Percentiles rank a stretch among this genome's conserved stretches.
phyloP scores from a whole-genome alignment of 1,140 invertebrate species.

The Tenebrio molitor region DNA sequence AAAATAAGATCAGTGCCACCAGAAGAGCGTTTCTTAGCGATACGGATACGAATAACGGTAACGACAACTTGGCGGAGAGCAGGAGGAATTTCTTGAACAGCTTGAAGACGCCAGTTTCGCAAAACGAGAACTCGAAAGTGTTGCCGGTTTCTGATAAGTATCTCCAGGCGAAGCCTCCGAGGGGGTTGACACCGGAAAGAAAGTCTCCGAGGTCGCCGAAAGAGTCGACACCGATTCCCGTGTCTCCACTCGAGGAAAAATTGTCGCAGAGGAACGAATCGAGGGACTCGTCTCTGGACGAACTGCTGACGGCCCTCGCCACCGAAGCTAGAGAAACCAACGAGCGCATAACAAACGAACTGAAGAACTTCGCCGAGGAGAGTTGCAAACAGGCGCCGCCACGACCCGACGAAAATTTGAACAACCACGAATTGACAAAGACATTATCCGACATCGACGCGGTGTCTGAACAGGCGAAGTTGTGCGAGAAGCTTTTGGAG shows the following conservation, averaged over 20 bases:
- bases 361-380: constrained; percentile 67
- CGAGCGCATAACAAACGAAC: constrained; percentile 70
- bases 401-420: constrained; percentile 42
- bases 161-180: constrained; percentile 54
- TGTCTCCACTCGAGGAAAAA: constrained; percentile 55
- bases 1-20: constrained; percentile 61
- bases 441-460: constrained; percentile 63
- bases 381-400: constrained; percentile 53
- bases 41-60: constrained; percentile 54
- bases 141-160: constrained; percentile 10
- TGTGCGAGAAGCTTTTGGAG: constrained; percentile 67
- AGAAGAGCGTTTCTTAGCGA: constrained; percentile 63
- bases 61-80: constrained; percentile 46
- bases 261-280: constrained; percentile 20
- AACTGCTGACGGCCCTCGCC: constrained; percentile 60
- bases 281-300: constrained; percentile 60
- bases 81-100: constrained; percentile 59
- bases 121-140: constrained; percentile 27
- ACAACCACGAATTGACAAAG: constrained; percentile 47
- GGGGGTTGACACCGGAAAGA: constrained; percentile 55
- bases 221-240: constrained; percentile 58
- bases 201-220: constrained; percentile 52
- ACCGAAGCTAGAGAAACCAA: constrained; percentile 68
- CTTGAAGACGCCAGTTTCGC: constrained; percentile 48
- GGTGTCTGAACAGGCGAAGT: constrained; percentile 66